Percentiles rank a stretch among this genome's conserved stretches.
phyloP scores from a whole-genome alignment of 2,113 vertebrate species.

The Heterocephalus glaber region DNA sequence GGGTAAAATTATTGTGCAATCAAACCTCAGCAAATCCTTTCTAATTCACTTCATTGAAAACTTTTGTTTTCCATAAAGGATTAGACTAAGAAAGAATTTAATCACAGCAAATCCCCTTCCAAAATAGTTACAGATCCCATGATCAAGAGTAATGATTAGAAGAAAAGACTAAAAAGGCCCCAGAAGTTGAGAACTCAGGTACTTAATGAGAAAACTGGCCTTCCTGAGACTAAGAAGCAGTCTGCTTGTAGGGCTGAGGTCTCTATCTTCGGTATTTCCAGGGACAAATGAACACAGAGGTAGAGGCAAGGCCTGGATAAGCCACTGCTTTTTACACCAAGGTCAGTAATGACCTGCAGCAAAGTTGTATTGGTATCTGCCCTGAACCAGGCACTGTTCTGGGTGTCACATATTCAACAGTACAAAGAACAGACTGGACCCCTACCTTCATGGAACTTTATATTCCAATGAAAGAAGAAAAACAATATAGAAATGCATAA shows the following conservation, averaged over 20 bases:
- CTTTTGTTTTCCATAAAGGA: constrained; percentile 65
- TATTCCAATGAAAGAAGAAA: background rate
- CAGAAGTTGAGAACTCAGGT: background rate
- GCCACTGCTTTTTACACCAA: background rate
- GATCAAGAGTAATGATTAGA: background rate
- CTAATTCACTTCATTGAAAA: constrained; percentile 59
- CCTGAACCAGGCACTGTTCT: background rate
- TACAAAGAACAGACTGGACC: background rate
- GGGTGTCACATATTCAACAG: background rate
- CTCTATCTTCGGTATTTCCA: background rate
- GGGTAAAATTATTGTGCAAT: background rate
- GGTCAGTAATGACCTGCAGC: background rate
- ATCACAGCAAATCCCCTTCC: constrained; percentile 68
- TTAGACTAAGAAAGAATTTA: constrained; percentile 74
- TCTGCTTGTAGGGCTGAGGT: background rate
- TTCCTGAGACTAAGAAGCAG: background rate
- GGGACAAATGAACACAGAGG: background rate
- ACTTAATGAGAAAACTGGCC: background rate
- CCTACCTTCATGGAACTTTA: background rate
- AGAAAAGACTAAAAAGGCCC: constrained; percentile 29
- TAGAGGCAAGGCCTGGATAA: background rate
- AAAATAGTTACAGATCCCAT: constrained; percentile 63
- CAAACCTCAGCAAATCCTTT: constrained; percentile 53
- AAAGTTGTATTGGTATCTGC: background rate
- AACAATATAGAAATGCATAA: background rate